Evolutionary conservation across 2,888 invertebrate genomes (phyloP).

Genomic region (Anoplius nigerrimus): DNA sequence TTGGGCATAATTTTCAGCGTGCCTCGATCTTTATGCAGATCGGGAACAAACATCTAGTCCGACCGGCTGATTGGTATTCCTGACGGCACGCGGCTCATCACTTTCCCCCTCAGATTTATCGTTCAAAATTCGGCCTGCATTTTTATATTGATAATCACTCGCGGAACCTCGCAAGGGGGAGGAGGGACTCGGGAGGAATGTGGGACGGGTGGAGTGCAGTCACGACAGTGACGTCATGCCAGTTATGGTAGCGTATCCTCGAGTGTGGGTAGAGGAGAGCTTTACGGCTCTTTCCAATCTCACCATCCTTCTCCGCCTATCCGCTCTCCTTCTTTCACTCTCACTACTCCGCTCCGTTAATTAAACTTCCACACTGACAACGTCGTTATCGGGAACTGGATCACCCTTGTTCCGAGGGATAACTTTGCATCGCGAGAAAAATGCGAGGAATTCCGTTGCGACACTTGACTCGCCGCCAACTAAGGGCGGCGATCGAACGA

Average conservation of each 20-base stretch:
- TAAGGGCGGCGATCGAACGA: too few species aligned
- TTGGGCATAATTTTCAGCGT: slow-evolving; percentile 63
- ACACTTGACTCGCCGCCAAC: too few species aligned
- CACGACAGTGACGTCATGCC: slow-evolving; percentile 68
- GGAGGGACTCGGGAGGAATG: slow-evolving; percentile 59
- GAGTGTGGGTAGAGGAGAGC: slow-evolving; percentile 62
- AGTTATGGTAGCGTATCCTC: slow-evolving; percentile 61
- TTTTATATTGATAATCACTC: slow-evolving; percentile 67
- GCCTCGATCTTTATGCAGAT: slow-evolving; percentile 69
- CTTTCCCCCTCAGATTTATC: slow-evolving; percentile 65
- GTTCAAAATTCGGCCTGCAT: slow-evolving; percentile 64
- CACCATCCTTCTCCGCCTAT: slow-evolving; percentile 31
- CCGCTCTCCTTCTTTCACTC: slow-evolving; percentile 4
- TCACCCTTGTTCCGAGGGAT: background rate
- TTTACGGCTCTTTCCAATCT: slow-evolving; percentile 45
- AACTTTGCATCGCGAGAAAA: slow-evolving; percentile 4
- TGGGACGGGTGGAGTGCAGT: slow-evolving; percentile 67
- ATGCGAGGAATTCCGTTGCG: background rate
- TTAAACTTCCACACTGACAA: background rate
- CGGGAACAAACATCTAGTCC: slow-evolving; percentile 68
- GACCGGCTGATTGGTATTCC: slow-evolving; percentile 69
- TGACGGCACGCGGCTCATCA: slow-evolving; percentile 60
- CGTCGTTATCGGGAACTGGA: background rate
- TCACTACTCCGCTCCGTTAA: slow-evolving; percentile 15
- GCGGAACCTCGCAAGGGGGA: slow-evolving; percentile 24